phyloP scores from a whole-genome alignment of 2,888 invertebrate species.

The Rugalucina vietnamica region DNA sequence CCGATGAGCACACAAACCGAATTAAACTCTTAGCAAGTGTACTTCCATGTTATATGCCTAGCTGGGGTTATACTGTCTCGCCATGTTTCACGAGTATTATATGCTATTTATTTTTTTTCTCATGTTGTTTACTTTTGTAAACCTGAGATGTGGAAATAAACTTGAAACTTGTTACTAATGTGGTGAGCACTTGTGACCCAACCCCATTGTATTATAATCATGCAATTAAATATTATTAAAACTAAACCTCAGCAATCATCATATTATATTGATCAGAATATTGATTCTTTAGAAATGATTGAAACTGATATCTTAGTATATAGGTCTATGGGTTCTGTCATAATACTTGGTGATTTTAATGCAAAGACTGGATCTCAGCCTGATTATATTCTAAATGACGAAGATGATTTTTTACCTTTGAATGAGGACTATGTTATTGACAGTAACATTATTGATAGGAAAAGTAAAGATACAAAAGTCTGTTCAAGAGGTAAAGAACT shows the following conservation, averaged over 20 bases:
- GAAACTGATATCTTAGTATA: neutral
- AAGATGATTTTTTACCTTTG: neutral
- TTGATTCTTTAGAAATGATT: neutral
- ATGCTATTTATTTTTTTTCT: no score
- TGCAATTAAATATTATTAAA: no score
- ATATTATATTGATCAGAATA: neutral
- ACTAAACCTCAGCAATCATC: neutral
- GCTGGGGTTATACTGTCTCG: no score
- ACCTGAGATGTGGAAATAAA: no score
- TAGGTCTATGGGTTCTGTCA: neutral
- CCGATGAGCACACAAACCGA: no score
- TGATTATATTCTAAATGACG: neutral
- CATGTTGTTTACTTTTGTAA: no score
- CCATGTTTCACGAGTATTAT: no score
- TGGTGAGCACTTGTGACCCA: no score
- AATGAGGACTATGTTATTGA: neutral
- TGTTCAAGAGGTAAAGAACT: neutral
- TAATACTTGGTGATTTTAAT: neutral
- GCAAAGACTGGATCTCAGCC: neutral
- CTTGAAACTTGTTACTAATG: no score
- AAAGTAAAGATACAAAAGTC: neutral
- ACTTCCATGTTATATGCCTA: no score
- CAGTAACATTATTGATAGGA: neutral
- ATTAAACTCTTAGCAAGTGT: no score
- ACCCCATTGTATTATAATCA: no score